These are phyloP conservation scores for Baryphthengus martii DNA, from an alignment of 2,113 vertebrate species.

Conservation along the genomic window DNA sequence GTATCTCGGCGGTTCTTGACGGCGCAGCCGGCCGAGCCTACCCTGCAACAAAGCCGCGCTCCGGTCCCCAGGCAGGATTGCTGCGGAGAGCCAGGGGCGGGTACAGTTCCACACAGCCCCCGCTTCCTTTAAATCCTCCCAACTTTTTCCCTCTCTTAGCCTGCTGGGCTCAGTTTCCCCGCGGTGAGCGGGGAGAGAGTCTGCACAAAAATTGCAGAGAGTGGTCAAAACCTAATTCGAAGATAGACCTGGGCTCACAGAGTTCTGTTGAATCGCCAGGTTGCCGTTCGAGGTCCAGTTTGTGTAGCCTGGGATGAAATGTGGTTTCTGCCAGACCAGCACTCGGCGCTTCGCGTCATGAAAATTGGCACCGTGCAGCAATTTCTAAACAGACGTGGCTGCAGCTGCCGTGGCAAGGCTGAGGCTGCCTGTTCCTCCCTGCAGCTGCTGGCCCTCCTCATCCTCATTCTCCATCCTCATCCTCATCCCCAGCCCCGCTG, in stretches of 20 bases:
- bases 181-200: background rate
- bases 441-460: background rate
- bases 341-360: background rate
- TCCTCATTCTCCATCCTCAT: background rate
- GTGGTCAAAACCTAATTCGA: background rate
- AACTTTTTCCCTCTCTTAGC: background rate
- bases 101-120: background rate
- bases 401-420: background rate
- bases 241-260: background rate
- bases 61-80: background rate
- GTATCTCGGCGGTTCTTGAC: background rate
- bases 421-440: background rate
- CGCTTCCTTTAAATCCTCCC: background rate
- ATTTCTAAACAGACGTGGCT: background rate
- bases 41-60: background rate
- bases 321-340: background rate
- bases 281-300: background rate
- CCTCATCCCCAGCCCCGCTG: background rate
- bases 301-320: background rate
- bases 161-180: background rate
- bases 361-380: constrained; percentile 20
- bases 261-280: background rate
- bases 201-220: background rate
- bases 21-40: background rate
- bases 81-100: background rate